These are phyloP conservation scores for Desmodus rotundus DNA, from an alignment of 2,113 vertebrate species.

Conservation along the genomic window DNA sequence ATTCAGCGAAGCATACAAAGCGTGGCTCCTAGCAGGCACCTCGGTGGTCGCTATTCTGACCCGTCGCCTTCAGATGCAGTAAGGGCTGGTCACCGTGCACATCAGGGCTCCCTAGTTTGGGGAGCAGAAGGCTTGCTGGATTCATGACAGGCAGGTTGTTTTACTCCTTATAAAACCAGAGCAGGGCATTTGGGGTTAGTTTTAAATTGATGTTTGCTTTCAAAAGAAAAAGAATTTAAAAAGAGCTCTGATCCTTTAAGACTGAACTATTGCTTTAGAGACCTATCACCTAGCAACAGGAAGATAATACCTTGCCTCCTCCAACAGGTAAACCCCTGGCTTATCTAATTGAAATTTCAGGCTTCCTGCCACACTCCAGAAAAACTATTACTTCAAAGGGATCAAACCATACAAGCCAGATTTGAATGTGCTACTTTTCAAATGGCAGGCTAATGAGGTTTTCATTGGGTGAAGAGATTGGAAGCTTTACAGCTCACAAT, in stretches of 20 bases:
- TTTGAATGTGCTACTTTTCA: conserved; percentile 45
- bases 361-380: conserved; percentile 40
- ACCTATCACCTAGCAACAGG: conserved; percentile 64
- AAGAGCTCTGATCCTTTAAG: conserved; percentile 43
- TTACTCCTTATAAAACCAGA: conserved; percentile 3
- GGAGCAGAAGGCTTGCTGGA: not conserved
- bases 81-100: not conserved
- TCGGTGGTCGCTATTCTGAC: not conserved
- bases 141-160: not conserved
- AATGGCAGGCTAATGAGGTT: conserved; percentile 60
- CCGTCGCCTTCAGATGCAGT: not conserved
- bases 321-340: conserved; percentile 56
- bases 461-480: conserved; percentile 45
- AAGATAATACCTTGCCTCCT: conserved; percentile 34
- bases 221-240: conserved; percentile 51
- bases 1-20: not conserved
- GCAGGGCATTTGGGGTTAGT: not conserved
- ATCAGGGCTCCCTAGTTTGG: not conserved
- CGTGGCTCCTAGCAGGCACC: not conserved
- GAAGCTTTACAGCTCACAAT: not conserved
- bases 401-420: conserved; percentile 27
- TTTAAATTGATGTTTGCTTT: conserved; percentile 56
- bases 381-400: conserved; percentile 46
- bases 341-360: conserved; percentile 71
- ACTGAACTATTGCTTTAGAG: conserved; percentile 36